These are phyloP conservation scores for Macrobrachium rosenbergii DNA, from an alignment of 1,140 invertebrate species.

Conservation along the genomic window DNA sequence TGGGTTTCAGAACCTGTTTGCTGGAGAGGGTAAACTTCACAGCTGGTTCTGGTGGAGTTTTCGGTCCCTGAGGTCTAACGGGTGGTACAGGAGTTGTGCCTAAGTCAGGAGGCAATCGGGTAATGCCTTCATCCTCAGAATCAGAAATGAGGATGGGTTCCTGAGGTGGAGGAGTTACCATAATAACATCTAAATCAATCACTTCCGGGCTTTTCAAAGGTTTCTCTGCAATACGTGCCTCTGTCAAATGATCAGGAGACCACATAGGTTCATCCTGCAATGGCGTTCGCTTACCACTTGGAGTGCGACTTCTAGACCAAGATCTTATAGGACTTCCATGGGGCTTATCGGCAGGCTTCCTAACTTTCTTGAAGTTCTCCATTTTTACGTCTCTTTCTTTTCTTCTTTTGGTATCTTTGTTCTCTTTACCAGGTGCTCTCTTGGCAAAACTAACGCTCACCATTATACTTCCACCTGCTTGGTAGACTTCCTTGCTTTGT, in stretches of 20 bases:
- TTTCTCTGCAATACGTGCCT: constrained; percentile 38
- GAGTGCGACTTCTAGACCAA: constrained; percentile 57
- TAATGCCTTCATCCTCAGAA: constrained; percentile 77
- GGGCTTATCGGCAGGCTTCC: constrained; percentile 36
- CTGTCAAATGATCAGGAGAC: constrained; percentile 53
- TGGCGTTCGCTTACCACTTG: constrained; percentile 63
- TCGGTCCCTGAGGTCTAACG: constrained; percentile 73
- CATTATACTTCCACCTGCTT: constrained; percentile 90
- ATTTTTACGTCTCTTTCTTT: constrained; percentile 58
- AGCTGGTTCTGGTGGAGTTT: constrained; percentile 80
- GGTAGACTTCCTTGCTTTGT: constrained; percentile 85
- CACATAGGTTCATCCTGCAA: constrained; percentile 65
- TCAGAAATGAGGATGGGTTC: constrained; percentile 87
- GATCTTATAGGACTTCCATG: constrained; percentile 45
- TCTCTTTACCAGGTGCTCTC: constrained; percentile 66
- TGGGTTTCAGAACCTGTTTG: constrained; percentile 75
- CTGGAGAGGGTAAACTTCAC: constrained; percentile 78
- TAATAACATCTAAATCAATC: constrained; percentile 81
- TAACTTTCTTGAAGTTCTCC: constrained; percentile 53
- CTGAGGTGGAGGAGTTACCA: constrained; percentile 79
- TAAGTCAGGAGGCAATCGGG: constrained; percentile 63
- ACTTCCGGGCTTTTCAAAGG: constrained; percentile 79
- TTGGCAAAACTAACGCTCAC: constrained; percentile 88
- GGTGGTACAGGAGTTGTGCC: constrained; percentile 64
- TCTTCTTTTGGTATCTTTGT: constrained; percentile 61